These are phyloP conservation scores for Scleropages formosus DNA, from an alignment of 2,797 vertebrate species.

Conservation along the genomic window DNA sequence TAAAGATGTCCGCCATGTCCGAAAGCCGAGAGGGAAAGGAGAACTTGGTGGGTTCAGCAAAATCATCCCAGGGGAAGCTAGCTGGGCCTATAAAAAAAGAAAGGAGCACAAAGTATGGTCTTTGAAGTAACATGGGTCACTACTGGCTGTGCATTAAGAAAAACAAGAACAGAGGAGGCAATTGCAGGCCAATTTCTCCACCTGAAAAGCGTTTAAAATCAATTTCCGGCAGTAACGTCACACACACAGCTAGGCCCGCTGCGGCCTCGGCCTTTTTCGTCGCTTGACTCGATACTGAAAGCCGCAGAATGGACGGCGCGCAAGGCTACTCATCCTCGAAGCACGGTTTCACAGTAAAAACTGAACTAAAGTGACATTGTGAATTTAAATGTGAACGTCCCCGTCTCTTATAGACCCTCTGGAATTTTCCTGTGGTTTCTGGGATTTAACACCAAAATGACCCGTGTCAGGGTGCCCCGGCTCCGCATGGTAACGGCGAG, in stretches of 20 bases:
- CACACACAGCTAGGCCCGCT: background rate
- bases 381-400: too few relatives aligned
- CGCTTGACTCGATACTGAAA: too few relatives aligned
- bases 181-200: slow-evolving; percentile 45
- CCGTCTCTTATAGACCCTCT: too few relatives aligned
- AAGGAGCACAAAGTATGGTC: slow-evolving; percentile 44
- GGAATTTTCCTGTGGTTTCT: too few relatives aligned
- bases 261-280: too few relatives aligned
- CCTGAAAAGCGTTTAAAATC: slow-evolving; percentile 39
- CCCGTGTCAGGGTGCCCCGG: too few relatives aligned
- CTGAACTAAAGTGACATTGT: too few relatives aligned
- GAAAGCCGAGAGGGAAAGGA: slow-evolving; percentile 69
- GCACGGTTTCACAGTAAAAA: too few relatives aligned
- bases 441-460: too few relatives aligned
- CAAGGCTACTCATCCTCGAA: too few relatives aligned
- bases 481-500: too few relatives aligned
- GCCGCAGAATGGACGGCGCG: too few relatives aligned
- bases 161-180: slow-evolving; percentile 50
- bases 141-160: slow-evolving; percentile 52
- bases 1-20: slow-evolving; percentile 84
- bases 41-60: slow-evolving; percentile 64
- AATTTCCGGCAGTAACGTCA: slow-evolving; percentile 22
- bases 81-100: slow-evolving; percentile 44
- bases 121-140: slow-evolving; percentile 67
- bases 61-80: slow-evolving; percentile 61